phyloP scores from a whole-genome alignment of 2,797 vertebrate species.

The Danio tinwini region DNA sequence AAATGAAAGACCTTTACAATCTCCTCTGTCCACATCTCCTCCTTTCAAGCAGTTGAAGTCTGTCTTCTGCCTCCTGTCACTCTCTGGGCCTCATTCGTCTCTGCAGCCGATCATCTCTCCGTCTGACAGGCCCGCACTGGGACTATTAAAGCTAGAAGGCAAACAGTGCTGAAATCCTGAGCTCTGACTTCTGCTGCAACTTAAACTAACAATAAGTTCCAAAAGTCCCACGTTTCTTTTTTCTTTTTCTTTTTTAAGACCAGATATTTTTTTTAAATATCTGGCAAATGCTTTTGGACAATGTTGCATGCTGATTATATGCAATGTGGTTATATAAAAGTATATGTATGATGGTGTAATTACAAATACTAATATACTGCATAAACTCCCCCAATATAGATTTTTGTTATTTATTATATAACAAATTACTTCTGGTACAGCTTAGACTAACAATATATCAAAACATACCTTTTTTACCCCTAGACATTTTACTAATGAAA shows the following conservation, averaged over 20 bases:
- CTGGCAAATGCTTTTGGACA: no score
- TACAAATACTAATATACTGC: no score
- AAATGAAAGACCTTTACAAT: slow-evolving; percentile 40
- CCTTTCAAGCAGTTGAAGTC: slow-evolving; percentile 10
- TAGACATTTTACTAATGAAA: not conserved
- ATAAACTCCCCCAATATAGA: no score
- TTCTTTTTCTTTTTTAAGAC: no score
- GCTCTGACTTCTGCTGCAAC: not conserved
- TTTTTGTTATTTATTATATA: no score
- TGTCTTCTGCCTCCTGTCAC: slow-evolving; percentile 16
- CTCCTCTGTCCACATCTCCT: slow-evolving; percentile 24
- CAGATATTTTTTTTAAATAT: no score
- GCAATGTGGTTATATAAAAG: no score
- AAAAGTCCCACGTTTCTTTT: not conserved
- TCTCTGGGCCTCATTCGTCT: not conserved
- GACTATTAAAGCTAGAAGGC: slow-evolving; percentile 29
- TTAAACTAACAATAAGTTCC: no score
- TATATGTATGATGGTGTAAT: no score
- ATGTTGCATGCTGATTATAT: no score
- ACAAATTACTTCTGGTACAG: not conserved
- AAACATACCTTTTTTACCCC: not conserved
- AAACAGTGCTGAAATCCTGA: slow-evolving; percentile 29
- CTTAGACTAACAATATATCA: not conserved
- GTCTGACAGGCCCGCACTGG: slow-evolving; percentile 38
- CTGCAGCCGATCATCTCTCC: slow-evolving; percentile 37